Evolutionary conservation across 2,888 invertebrate genomes (phyloP), one percentile per base, ranked within the genome.

Genomic region (Eupithecia tripunctaria): DNA sequence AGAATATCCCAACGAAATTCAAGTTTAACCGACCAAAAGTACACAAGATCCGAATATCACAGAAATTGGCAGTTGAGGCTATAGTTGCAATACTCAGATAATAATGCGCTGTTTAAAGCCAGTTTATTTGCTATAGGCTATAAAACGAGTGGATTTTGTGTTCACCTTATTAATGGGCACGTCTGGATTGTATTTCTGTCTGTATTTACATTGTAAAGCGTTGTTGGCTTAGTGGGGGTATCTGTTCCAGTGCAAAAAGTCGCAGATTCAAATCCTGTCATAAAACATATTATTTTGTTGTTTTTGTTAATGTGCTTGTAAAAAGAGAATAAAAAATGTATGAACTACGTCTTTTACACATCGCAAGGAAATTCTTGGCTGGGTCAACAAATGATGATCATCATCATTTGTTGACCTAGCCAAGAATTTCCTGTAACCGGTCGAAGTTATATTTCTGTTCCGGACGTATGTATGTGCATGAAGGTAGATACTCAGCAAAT

Each of bases 121-220:
- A 60, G 7, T 60, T 60, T 60, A 29, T 60, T 60, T 29, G 60
- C 29, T 25, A 64, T 66, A 68, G 72, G 69, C 68, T 70, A 56
- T 59, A 68, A 60, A 63, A 63, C 21, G 21, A 10, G 32, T 62
- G 63, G 36, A n/a, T 36, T 63, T 32, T 36, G 63, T 63, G 36
- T 36, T 63, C 12, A 12, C 21, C 36, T n/a, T 63, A 63, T 63
- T 63, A 36, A 36, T 63, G n/a, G 63, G 2, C 36, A 63, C 27
- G 29, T 29, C 18, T 60, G 60, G 18, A 60, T 60, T 29, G 29
- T 25, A 29, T 60, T 18, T 60, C 29, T 29, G 60, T 29, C 60
- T 60, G 60, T 60, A 60, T 60, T 60, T 60, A 60, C 60, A 60
- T 29, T 29, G 60, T 60, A 29, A 29, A 29, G 29, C 21, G 18